These are phyloP conservation scores for Antidorcas marsupialis DNA, from an alignment of 2,113 vertebrate species.

Conservation along the genomic window DNA sequence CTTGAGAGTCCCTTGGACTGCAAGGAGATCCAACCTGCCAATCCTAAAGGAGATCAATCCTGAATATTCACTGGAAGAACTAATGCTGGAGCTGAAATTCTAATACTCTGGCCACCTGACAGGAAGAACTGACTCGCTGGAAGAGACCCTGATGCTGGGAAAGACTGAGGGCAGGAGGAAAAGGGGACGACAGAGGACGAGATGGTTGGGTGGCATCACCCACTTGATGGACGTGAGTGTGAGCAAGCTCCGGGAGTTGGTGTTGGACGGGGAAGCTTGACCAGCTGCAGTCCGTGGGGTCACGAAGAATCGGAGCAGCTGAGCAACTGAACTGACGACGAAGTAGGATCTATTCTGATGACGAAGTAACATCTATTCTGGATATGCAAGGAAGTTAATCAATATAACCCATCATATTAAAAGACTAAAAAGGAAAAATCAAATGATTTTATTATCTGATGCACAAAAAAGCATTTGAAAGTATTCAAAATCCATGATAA, in stretches of 20 bases:
- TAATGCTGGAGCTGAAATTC: background rate
- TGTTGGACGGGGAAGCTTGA: background rate
- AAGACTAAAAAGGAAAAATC: background rate
- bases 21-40: background rate
- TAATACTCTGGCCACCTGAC: background rate
- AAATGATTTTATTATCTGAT: background rate
- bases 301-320: rapidly evolving
- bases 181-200: rapidly evolving
- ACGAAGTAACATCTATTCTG: background rate
- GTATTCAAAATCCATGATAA: background rate
- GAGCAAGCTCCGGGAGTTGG: background rate
- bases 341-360: background rate
- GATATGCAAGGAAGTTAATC: background rate
- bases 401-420: background rate
- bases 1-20: background rate
- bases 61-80: background rate
- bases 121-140: background rate
- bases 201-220: background rate
- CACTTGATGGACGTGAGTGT: background rate
- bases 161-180: background rate
- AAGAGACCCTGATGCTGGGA: background rate
- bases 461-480: background rate
- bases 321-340: background rate
- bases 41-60: background rate
- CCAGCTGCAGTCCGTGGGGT: background rate